Base-by-base conservation (phyloP, 2,888 invertebrate species). In the Lobophora halterata region DNA sequence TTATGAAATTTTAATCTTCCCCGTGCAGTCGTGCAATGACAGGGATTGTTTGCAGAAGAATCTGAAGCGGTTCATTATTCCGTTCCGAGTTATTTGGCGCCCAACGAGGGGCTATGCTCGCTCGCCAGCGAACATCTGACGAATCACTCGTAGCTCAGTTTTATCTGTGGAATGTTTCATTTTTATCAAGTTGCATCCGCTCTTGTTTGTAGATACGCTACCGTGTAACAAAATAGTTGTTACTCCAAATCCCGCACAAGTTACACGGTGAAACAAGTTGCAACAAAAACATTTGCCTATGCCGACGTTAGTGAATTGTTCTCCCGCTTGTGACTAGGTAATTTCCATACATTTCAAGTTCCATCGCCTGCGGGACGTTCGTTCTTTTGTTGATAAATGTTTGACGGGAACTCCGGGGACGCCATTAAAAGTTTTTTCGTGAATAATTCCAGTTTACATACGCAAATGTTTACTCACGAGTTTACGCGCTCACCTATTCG, bases 351-450 rank as follows among this genome's bases (percentile, higher is more conserved):
- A 87, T 87, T 86, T 86, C 79, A 85, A 86, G 86, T 86, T 87
- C 83, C 77, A 83, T 86, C 86, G 86, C 86, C 87, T 85, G 83
- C 83, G 87, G 86, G 85, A 86, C 83, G 85, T 85, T 86, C 85
- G 80, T 86, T 87, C 86, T 86, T 86, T 86, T 87, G 86, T 87
- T 87, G 87, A 87, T 86, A 87, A 86, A 86, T 86, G 86, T 86
- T 87, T 87, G 86, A 85, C 87, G 85, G 83, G 75, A 86, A 82
- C 87, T 85, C 83, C 77, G 75, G 85, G 83, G 87, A 87, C 86
- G 86, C 87, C 87, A 87, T 87, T 87, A 87, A 86, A 86, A 87
- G 86, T 87, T 87, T 86, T 86, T 87, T 85, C 85, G 85, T 82
- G 85, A 86, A 83, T 85, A 83, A 86, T 85, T 86, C 75, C 81